These are phyloP conservation scores for Bombus huntii DNA, from an alignment of 1,140 invertebrate species.

Conservation along the genomic window DNA sequence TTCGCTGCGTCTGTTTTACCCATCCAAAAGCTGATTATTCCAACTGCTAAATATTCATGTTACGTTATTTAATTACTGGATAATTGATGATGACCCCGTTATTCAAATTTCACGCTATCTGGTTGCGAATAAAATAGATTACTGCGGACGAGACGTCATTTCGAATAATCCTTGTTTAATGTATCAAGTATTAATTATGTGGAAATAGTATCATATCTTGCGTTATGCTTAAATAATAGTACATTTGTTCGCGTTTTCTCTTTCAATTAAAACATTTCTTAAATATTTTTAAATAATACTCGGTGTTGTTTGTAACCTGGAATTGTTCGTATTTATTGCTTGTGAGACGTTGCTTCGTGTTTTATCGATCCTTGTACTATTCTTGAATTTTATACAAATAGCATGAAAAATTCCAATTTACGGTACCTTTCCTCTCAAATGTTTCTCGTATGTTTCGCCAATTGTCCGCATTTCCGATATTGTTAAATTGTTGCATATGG, in stretches of 20 bases:
- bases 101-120: slow-evolving; percentile 7
- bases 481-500: too few relatives aligned
- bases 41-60: too few relatives aligned
- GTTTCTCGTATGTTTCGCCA: too few relatives aligned
- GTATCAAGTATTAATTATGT: not conserved
- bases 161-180: not conserved
- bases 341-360: too few relatives aligned
- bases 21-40: not conserved
- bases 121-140: not conserved
- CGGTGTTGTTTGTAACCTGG: too few relatives aligned
- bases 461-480: too few relatives aligned
- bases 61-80: not conserved
- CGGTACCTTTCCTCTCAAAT: too few relatives aligned
- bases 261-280: not conserved
- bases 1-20: not conserved
- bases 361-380: too few relatives aligned
- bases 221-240: not conserved
- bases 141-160: not conserved
- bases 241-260: not conserved
- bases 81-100: not conserved
- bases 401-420: too few relatives aligned
- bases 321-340: too few relatives aligned
- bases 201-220: not conserved
- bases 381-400: too few relatives aligned
- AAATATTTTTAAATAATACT: too few relatives aligned